phyloP scores from a whole-genome alignment of 2,888 invertebrate genomes.

The Sesamia inferens region DNA sequence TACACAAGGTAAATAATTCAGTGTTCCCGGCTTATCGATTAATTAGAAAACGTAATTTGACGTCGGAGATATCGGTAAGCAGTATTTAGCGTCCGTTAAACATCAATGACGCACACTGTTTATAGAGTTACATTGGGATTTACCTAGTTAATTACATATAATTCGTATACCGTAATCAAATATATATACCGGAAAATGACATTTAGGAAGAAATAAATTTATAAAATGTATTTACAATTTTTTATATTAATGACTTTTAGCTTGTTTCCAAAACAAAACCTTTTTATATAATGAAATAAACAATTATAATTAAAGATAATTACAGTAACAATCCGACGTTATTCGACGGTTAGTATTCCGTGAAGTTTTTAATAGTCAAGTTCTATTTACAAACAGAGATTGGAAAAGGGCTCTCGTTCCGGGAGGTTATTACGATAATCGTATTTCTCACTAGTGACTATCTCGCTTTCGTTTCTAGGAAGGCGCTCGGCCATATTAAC shows the following conservation, averaged over 20 bases:
- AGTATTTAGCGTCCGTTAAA: background rate
- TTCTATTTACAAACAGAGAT: constrained; percentile 78
- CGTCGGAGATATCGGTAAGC: constrained; percentile 28
- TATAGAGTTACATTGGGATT: constrained; percentile 14
- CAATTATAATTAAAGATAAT: constrained; percentile 25
- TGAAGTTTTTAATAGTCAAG: constrained; percentile 64
- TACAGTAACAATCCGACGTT: constrained; percentile 30
- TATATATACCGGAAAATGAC: background rate
- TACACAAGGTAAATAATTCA: background rate
- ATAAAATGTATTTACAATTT: background rate
- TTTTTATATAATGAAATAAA: constrained; percentile 25
- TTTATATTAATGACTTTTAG: background rate
- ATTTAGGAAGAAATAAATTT: constrained; percentile 9
- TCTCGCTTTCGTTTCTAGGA: constrained; percentile 88
- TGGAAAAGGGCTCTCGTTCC: constrained; percentile 83
- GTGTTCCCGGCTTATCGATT: constrained; percentile 12
- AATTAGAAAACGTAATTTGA: constrained; percentile 14
- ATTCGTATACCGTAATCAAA: constrained; percentile 10
- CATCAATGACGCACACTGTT: constrained; percentile 18
- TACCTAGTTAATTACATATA: constrained; percentile 10
- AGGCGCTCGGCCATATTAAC: constrained; percentile 77
- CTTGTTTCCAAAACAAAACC: constrained; percentile 15
- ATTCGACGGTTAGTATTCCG: constrained; percentile 58
- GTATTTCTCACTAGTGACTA: constrained; percentile 85
- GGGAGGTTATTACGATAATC: constrained; percentile 88